Evolutionary conservation across 2,113 vertebrate species (phyloP), one percentile per base, ranked within the genome.

Genomic region (Holacanthus passer): DNA sequence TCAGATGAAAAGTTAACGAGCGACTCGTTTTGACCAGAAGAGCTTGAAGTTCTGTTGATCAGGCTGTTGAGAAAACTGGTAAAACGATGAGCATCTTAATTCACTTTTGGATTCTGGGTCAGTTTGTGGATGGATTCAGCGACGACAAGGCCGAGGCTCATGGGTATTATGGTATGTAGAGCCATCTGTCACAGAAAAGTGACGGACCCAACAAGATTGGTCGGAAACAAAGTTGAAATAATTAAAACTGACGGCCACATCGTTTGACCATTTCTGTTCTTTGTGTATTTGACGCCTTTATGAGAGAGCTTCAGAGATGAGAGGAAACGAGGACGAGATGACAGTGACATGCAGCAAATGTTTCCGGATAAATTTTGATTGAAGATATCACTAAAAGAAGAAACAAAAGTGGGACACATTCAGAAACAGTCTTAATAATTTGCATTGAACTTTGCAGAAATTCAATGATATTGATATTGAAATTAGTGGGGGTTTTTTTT

Each of bases 101-200:
- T 17, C 13, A 5, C 2, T 37, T 50, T 62, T 45, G n/a, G 60
- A 72, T 71, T 60, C n/a, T 55, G 45, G 43, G 53, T 72, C 71
- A 62, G 43, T 32, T 82, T 37, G n/a, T 32, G 52, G 73, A 53
- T 71, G 9, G 55, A 39, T 27, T 63, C 24, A 0, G 65, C 1
- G 17, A 47, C 39, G 5, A 41, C 39, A 10, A 67, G 9, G 62
- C 41, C 17, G 32, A 22, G 3, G 8, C 77, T 71, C 27, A 29
- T 68, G 67, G 60, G 37, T 9, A 63, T 43, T 74, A 45, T 35
- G 50, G 43, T 43, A 27, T 63, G 69, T 22, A 56, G 64, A 43
- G 47, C 68, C 39, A 41, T 41, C 39, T 9, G 39, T 8, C 39
- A 9, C 2, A 8, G 5, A 6, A 41, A 6, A 41, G 5, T 10